Evolutionary conservation across 92 coral and sea anemone species (phyloP), one percentile per base, ranked within the genome.

Genomic region (Diadumene lineata): DNA sequence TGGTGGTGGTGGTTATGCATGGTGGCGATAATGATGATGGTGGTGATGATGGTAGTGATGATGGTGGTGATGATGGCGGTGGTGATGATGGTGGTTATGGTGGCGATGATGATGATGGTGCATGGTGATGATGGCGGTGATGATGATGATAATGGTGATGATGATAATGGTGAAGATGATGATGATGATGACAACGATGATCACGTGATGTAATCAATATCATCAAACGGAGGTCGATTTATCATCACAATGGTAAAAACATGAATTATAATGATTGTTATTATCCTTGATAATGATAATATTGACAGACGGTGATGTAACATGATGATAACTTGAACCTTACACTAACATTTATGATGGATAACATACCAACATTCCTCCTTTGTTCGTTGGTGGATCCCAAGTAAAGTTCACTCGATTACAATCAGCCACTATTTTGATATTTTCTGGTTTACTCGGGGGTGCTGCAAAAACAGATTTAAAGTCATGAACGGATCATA

Each of bases 301-400:
- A 38, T 4, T 17, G 62, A 48, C 56, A 48, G 56, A 48, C 19
- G n/a, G n/a, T n/a, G n/a, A n/a, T n/a, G n/a, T n/a, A n/a, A n/a
- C n/a, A n/a, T n/a, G n/a, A n/a, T n/a, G n/a, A n/a, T n/a, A n/a
- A 17, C 17, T 46, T 46, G 53, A 46, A 46, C 9, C n/a, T n/a
- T n/a, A n/a, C n/a, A n/a, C n/a, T n/a, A n/a, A n/a, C n/a, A n/a
- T n/a, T n/a, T n/a, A n/a, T n/a, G n/a, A n/a, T 32, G 53, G 55
- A 28, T 67, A 32, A 38, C 23, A 67, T 66, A 87, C 82, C 22
- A 81, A 80, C 92, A 87, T 83, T 10, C 92, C 92, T 23, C 92
- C 92, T 22, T 75, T 73, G 1, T 74, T 4, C 10, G 8, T 27
- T 11, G 92, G 92, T 0, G 66, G 66, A 0, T 15, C 51, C 92